Conservation (phyloP, 2,888 invertebrate species). For the Pyrocoelia pectoralis region DNA sequence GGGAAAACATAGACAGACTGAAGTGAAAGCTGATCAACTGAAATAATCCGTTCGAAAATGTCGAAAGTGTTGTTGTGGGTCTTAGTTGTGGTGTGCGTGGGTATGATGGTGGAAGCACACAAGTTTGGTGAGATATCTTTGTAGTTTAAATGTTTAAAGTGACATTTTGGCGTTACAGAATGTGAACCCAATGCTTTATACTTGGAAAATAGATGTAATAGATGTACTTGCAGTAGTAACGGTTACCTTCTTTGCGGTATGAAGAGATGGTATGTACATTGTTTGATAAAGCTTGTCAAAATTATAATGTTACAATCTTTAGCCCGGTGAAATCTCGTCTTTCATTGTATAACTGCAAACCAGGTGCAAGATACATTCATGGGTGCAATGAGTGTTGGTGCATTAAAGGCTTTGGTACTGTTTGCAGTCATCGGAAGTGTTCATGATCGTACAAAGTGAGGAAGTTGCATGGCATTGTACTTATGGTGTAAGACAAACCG, state of each 20-base stretch:
- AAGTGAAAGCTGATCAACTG: too few species aligned
- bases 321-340: neutral
- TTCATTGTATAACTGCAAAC: neutral
- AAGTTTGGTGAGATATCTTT: constrained; percentile 1
- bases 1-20: too few species aligned
- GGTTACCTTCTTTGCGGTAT: neutral
- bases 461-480: neutral
- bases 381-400: constrained; percentile 27
- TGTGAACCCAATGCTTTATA: neutral
- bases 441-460: neutral
- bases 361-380: constrained; percentile 5
- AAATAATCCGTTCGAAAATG: too few species aligned
- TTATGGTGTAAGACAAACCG: too few species aligned
- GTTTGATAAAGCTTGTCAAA: too few species aligned
- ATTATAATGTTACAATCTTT: too few species aligned
- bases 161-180: neutral
- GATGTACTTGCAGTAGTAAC: neutral
- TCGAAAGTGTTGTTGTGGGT: too few species aligned
- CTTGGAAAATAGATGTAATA: constrained; percentile 3
- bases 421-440: constrained; percentile 14
- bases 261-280: neutral
- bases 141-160: neutral
- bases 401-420: constrained; percentile 11
- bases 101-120: neutral
- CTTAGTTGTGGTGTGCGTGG: neutral